Base-by-base conservation (phyloP, 2,113 vertebrate species). In the Axis porcinus region DNA sequence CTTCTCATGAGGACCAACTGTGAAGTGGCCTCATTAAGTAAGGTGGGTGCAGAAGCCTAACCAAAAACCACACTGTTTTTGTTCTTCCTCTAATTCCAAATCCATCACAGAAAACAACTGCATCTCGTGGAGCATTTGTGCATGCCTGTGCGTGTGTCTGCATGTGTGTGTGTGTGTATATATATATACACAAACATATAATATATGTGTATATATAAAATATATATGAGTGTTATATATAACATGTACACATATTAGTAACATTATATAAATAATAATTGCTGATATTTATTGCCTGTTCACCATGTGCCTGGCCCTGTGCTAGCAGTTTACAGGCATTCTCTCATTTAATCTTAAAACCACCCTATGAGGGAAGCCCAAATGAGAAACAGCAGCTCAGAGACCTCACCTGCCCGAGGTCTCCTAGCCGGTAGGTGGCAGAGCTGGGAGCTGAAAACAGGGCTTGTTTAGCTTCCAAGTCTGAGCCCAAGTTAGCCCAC, bases 91-190 rank as follows among this genome's bases (percentile, higher is more conserved):
- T 58, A 28, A 27, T 17, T 30, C n/a, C 52, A 70, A 36, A 95
- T 12, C 40, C 30, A 70, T 70, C 89, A 47, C 17, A 21, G 47
- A 57, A 47, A 86, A 67, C 23, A 30, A 15, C 1, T 5, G 8
- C 27, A 21, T n/a, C 78, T 55, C 47, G 7, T 55, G 7, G 57
- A 70, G 33, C 3, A 2, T 33, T 43, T 33, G 33, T 74, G 54
- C 33, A 10, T n/a, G 36, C 14, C 11, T 30, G 7, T 30, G 25
- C 0, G 0, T 76, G 11, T 7, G 14, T 4, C 0, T 15, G 36
- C 30, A 15, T 55, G 36, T 28, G 64, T 70, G 33, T 40, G 1
- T 28, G 11, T 64, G 1, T 62, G 0, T 62, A 0, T 33, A 5
- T 30, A 60, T 6, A 57, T 11, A 58, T 52, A 52, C 6, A 45